A percentile compares a stretch with the other conserved stretches of the same genome.
phyloP scores from a whole-genome alignment of 2,113 vertebrate species.

The Gavialis gangeticus region DNA sequence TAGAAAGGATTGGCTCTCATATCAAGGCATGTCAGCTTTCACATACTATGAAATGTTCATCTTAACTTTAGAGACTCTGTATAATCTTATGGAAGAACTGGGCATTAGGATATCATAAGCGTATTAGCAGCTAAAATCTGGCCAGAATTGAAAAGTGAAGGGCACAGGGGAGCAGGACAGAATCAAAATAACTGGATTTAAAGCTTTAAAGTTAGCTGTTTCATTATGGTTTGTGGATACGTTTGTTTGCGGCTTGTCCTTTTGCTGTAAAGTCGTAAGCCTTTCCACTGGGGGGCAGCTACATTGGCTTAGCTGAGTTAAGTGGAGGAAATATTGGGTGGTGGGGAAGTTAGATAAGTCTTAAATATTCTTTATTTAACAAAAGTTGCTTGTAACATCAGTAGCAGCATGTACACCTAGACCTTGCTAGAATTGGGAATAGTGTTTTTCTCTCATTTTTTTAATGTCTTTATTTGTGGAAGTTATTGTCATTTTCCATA shows the following conservation, averaged over 20 bases:
- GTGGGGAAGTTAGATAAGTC: background rate
- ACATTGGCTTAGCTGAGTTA: background rate
- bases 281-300: background rate
- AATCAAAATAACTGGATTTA: background rate
- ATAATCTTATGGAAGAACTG: background rate
- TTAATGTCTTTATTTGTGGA: background rate
- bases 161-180: background rate
- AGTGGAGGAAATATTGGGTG: background rate
- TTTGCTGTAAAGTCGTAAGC: background rate
- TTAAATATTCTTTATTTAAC: background rate
- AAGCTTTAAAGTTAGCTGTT: conserved; percentile 2
- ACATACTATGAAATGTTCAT: background rate
- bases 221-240: background rate
- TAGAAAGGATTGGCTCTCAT: background rate
- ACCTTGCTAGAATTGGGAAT: background rate
- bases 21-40: background rate
- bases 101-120: background rate
- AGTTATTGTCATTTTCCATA: background rate
- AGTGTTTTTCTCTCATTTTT: background rate
- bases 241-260: background rate
- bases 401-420: background rate
- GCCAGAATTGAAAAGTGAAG: background rate
- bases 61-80: fast-evolving
- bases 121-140: conserved; percentile 15
- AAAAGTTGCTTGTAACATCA: background rate